Conservation (phyloP, 2,113 vertebrate species). For the Ellobius talpinus region DNA sequence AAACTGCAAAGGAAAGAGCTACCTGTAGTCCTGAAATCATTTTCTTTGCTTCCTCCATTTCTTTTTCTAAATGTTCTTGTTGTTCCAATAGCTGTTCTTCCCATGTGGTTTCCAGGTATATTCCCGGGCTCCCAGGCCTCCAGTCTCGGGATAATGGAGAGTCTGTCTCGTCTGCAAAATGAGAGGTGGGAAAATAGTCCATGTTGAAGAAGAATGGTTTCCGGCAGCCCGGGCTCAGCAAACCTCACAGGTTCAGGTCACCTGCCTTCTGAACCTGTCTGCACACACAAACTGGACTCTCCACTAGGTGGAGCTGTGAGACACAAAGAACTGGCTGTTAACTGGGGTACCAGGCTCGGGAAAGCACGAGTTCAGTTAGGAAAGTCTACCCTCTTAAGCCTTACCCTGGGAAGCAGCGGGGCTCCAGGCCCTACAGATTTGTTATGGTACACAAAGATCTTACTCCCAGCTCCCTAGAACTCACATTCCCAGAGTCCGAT, state of each 20-base stretch:
- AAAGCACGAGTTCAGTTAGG: not conserved
- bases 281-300: not conserved
- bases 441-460: not conserved
- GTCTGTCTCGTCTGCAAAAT: conserved; percentile 81
- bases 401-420: not conserved
- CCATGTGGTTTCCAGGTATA: conserved; percentile 91
- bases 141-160: conserved; percentile 83
- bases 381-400: not conserved
- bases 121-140: conserved; percentile 85
- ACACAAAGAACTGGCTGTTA: not conserved
- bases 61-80: conserved; percentile 95
- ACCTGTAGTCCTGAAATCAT: conserved; percentile 98
- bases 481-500: conserved; percentile 2
- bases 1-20: conserved; percentile 34
- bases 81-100: conserved; percentile 94
- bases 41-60: conserved; percentile 96
- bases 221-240: not conserved
- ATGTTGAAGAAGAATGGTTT: not conserved
- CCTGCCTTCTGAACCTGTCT: conserved; percentile 59
- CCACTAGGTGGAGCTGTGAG: conserved; percentile 77
- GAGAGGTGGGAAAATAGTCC: conserved; percentile 46
- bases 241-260: conserved; percentile 33
- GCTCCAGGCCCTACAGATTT: not conserved
- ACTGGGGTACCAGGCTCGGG: not conserved
- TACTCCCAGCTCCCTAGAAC: conserved; percentile 9